phyloP scores from a whole-genome alignment of 2,113 vertebrate genomes.

The Nothoprocta perdicaria region DNA sequence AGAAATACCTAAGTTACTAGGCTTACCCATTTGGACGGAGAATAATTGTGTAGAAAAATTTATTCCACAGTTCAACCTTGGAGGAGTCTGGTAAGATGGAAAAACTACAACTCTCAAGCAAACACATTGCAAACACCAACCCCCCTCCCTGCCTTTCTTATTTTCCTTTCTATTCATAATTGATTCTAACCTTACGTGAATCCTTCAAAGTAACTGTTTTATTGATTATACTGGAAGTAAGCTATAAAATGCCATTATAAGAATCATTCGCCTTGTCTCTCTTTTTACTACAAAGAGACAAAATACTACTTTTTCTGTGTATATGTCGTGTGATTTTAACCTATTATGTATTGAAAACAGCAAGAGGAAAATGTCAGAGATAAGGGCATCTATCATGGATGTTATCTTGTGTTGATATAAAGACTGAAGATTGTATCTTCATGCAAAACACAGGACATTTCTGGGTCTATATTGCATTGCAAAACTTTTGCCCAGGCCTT shows the following conservation, averaged over 20 bases:
- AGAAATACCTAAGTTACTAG: conserved; percentile 1
- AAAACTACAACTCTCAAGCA: conserved; percentile 31
- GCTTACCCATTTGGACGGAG: neutral
- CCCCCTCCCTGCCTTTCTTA: conserved; percentile 44
- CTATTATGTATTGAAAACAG: neutral
- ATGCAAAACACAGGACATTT: neutral
- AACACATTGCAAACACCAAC: conserved; percentile 33
- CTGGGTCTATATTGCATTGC: neutral
- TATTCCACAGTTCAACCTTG: conserved; percentile 18
- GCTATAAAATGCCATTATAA: conserved; percentile 56
- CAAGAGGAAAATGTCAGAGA: neutral
- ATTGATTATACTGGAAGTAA: conserved; percentile 74
- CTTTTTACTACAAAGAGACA: conserved; percentile 68
- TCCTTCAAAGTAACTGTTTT: conserved; percentile 77
- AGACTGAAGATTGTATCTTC: neutral
- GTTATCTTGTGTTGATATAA: neutral
- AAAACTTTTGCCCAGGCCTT: neutral
- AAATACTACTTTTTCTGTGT: conserved; percentile 45
- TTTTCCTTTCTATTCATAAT: conserved; percentile 75
- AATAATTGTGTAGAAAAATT: conserved; percentile 18
- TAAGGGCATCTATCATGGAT: neutral
- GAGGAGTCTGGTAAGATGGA: neutral
- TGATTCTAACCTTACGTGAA: conserved; percentile 72
- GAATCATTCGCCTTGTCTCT: conserved; percentile 23
- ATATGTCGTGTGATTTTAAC: neutral